Conservation (phyloP, 2,888 invertebrate genomes). For the Polydrusus cervinus region DNA sequence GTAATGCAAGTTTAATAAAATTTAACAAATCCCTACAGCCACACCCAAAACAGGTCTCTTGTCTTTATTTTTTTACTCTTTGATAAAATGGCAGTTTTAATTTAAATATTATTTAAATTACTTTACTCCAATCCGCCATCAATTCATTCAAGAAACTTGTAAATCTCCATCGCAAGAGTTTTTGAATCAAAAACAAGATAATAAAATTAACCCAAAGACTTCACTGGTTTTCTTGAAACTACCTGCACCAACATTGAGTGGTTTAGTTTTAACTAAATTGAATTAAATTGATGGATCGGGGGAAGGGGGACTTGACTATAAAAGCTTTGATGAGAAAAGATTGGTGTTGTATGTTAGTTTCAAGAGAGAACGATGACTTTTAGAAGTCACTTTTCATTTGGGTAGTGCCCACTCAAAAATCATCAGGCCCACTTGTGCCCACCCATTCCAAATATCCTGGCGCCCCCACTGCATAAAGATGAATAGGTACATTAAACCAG, state of each 20-base stretch:
- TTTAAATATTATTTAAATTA: slow-evolving; percentile 18
- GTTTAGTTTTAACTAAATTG: slow-evolving; percentile 11
- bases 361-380: too few relatives aligned
- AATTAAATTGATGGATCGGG: too few relatives aligned
- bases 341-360: too few relatives aligned
- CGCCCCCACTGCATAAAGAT: too few relatives aligned
- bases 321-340: too few relatives aligned
- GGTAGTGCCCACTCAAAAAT: too few relatives aligned
- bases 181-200: slow-evolving; percentile 16
- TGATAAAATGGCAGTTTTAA: neutral
- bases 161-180: slow-evolving; percentile 20
- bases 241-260: slow-evolving; percentile 4
- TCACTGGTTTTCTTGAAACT: neutral
- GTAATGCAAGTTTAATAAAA: neutral
- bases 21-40: too few relatives aligned
- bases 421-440: too few relatives aligned
- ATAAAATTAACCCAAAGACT: slow-evolving; percentile 25
- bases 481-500: too few relatives aligned
- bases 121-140: neutral
- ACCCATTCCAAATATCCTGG: too few relatives aligned
- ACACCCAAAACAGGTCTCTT: neutral
- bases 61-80: neutral
- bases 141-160: slow-evolving; percentile 22
- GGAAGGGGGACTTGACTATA: too few relatives aligned
- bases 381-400: too few relatives aligned